These are phyloP conservation scores for Hystrix brachyura DNA, from an alignment of 2,113 vertebrate genomes.

Conservation along the genomic window DNA sequence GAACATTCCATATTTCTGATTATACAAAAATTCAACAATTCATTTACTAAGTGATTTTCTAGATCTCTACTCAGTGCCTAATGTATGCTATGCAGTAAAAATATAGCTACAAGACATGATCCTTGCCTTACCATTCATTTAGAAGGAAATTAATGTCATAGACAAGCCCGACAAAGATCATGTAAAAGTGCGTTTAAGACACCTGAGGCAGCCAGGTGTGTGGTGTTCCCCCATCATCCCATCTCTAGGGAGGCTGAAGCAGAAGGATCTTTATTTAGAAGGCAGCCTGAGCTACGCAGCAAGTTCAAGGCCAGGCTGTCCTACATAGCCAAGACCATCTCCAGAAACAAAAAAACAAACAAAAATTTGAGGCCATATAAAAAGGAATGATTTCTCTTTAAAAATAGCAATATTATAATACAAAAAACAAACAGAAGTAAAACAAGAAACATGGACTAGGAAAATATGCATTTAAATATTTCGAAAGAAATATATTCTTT, in stretches of 20 bases:
- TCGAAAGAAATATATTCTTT: conserved; percentile 5
- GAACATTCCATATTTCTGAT: neutral
- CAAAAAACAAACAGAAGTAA: conserved; percentile 21
- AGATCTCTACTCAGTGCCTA: neutral
- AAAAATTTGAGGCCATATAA: neutral
- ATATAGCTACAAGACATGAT: neutral
- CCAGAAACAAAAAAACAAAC: neutral
- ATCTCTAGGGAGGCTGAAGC: neutral
- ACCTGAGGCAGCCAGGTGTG: neutral
- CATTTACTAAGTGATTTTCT: neutral
- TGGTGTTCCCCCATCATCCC: neutral
- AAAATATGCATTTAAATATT: conserved; percentile 28
- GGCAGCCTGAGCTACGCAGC: neutral
- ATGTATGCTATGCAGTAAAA: neutral
- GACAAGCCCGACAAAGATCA: neutral
- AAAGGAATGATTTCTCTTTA: neutral
- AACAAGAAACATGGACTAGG: neutral
- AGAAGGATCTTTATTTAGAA: neutral
- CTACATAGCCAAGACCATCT: neutral
- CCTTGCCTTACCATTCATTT: neutral
- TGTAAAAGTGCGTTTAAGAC: neutral
- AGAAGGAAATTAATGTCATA: neutral
- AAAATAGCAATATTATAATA: neutral
- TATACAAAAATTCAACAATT: neutral
- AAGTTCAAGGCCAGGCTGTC: neutral